phyloP scores from a whole-genome alignment of 53 echinoderm and acorn worm species.

The Paelopatides confundens region DNA sequence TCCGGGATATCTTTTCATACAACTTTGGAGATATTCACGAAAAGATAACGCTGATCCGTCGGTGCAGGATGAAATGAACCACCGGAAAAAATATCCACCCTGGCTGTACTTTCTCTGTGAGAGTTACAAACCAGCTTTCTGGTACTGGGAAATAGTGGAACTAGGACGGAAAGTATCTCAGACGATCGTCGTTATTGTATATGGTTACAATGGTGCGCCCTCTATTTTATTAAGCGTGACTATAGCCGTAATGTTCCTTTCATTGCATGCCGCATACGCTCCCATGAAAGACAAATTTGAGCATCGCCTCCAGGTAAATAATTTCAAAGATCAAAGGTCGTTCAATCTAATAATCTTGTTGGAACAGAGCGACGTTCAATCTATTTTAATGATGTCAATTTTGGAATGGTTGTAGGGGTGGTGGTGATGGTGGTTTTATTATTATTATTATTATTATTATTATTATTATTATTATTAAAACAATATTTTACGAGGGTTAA shows the following conservation, averaged over 20 bases:
- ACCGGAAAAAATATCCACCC: too few relatives aligned
- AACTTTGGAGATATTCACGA: background rate
- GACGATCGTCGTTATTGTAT: background rate
- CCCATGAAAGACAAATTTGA: slow-evolving; percentile 28
- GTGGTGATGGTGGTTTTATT: too few relatives aligned
- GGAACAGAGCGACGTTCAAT: too few relatives aligned
- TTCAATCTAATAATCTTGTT: too few relatives aligned
- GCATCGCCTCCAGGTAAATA: slow-evolving; percentile 24
- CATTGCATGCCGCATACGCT: background rate
- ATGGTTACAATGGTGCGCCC: background rate
- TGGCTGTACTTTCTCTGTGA: background rate
- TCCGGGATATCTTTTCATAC: background rate
- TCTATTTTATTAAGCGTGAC: background rate
- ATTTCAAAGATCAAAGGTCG: too few relatives aligned
- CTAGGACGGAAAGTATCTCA: background rate
- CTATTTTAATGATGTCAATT: too few relatives aligned
- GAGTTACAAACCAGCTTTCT: background rate
- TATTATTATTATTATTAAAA: too few relatives aligned
- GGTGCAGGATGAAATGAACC: too few relatives aligned
- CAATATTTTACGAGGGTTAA: too few relatives aligned
- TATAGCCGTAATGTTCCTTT: background rate
- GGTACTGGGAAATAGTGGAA: slow-evolving; percentile 23
- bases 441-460: too few relatives aligned
- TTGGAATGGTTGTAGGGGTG: too few relatives aligned
- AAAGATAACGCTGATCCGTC: too few relatives aligned